phyloP scores from a whole-genome alignment of 1,140 invertebrate species.

The Periplaneta americana region DNA sequence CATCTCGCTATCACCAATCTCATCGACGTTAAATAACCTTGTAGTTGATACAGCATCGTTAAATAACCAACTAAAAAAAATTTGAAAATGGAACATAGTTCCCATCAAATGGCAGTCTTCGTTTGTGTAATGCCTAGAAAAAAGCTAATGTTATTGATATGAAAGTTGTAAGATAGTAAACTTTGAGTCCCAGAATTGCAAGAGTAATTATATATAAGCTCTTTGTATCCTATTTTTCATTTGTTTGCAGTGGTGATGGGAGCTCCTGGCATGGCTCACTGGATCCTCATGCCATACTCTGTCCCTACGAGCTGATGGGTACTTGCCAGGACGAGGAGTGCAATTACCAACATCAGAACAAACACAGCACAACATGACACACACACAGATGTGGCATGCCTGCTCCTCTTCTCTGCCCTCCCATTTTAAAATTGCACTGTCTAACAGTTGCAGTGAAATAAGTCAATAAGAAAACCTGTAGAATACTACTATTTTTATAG shows the following conservation, averaged over 20 bases:
- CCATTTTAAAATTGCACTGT: not conserved
- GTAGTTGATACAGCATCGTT: too few species aligned
- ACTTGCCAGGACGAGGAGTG: slow-evolving; percentile 40
- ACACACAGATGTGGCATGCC: not conserved
- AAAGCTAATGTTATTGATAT: too few species aligned
- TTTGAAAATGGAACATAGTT: too few species aligned
- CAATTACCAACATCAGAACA: slow-evolving; percentile 34
- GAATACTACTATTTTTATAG: not conserved
- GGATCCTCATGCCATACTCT: slow-evolving; percentile 36
- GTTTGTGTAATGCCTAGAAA: not conserved
- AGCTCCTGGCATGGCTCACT: not conserved
- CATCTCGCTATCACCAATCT: too few species aligned
- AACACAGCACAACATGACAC: slow-evolving; percentile 28
- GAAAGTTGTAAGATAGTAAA: too few species aligned
- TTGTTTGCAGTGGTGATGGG: not conserved
- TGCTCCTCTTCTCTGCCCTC: not conserved
- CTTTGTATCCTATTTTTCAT: not conserved
- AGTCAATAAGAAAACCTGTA: not conserved
- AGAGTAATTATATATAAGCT: not conserved
- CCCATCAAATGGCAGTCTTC: not conserved
- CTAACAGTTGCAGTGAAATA: not conserved
- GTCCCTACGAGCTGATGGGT: slow-evolving; percentile 40
- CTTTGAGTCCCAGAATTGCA: too few species aligned
- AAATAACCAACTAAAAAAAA: too few species aligned
- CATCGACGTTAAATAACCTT: too few species aligned